Percentiles rank a stretch among this genome's conserved stretches.
Evolutionary conservation across 2,797 vertebrate species (phyloP).

Genomic region (Pogonophryne albipinna): DNA sequence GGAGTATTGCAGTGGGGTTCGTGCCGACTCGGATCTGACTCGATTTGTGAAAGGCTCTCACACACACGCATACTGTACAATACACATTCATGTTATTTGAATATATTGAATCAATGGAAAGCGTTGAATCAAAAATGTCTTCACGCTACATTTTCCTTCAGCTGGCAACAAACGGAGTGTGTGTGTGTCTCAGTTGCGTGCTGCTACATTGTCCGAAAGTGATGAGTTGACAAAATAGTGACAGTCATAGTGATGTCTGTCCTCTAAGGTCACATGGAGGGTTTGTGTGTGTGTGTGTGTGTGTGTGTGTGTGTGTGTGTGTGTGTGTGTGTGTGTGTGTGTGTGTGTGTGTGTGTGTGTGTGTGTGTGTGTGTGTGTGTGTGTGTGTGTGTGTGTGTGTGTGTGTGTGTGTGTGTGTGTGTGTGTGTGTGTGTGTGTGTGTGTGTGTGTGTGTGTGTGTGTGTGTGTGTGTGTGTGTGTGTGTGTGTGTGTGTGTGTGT

Average conservation of each 20-base stretch:
- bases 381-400: not conserved
- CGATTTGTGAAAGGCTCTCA: conserved; percentile 25
- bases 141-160: not conserved
- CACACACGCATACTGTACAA: not conserved
- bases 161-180: conserved; percentile 18
- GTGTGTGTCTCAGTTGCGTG: conserved; percentile 12
- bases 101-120: not conserved
- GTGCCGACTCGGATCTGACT: conserved; percentile 58
- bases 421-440: conserved; percentile 18
- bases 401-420: conserved; percentile 1
- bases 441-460: no score
- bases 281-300: conserved; percentile 13
- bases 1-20: conserved; percentile 45
- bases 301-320: not conserved
- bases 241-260: conserved; percentile 62
- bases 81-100: conserved; percentile 1
- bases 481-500: conserved; percentile 6
- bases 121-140: not conserved
- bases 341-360: conserved; percentile 2
- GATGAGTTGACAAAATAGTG: conserved; percentile 67
- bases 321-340: conserved; percentile 23
- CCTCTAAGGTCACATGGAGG: conserved; percentile 57
- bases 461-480: conserved; percentile 9
- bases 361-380: conserved; percentile 1
- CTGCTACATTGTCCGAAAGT: conserved; percentile 38